Base-by-base conservation (phyloP, 2,797 vertebrate genomes). In the Crocidura indochinensis region DNA sequence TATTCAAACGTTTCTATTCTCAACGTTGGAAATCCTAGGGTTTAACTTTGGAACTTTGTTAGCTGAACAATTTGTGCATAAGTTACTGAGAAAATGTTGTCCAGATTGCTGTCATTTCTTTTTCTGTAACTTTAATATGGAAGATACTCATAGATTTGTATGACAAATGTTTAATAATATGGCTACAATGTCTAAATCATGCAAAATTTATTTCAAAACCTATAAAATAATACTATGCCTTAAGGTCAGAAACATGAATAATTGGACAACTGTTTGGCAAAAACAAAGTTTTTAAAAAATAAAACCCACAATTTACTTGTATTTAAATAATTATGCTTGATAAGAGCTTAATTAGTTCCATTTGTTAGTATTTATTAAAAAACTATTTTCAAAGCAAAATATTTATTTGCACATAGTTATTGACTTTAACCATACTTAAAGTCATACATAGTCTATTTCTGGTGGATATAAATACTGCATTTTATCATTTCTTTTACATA, bases 11-110 rank as follows among this genome's bases (percentile, higher is more conserved):
- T n/a, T n/a, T n/a, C n/a, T n/a, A 62, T 19, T 71, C 60, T 89
- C 38, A 84, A 51, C 71, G 60, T 12, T 87, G 26, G 78, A 75
- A 85, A 14, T 72, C 22, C 29, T 65, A 84, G 38, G 47, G 81
- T 75, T 65, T 56, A 9, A 84, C 38, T 44, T 31, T 46, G 9
- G 9, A 8, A 6, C 3, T 29, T 73, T 84, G 14, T 74, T n/a
- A 29, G 6, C 38, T 71, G n/a, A 84, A 69, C 14, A 60, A 11
- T 65, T 91, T 14, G 29, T 20, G 1, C 22, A 47, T 46, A n/a
- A 53, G 77, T 84, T 91, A 87, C 71, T 75, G 46, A 90, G 14
- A 71, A 90, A 29, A 15, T 29, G 47, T 38, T 87, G 46, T 79
- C 71, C 26, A 65, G 15, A 49, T n/a, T 9, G 44, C 47, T 46